Evolutionary conservation across 1,140 invertebrate species (phyloP).

Genomic region (Doryteuthis pealeii): DNA sequence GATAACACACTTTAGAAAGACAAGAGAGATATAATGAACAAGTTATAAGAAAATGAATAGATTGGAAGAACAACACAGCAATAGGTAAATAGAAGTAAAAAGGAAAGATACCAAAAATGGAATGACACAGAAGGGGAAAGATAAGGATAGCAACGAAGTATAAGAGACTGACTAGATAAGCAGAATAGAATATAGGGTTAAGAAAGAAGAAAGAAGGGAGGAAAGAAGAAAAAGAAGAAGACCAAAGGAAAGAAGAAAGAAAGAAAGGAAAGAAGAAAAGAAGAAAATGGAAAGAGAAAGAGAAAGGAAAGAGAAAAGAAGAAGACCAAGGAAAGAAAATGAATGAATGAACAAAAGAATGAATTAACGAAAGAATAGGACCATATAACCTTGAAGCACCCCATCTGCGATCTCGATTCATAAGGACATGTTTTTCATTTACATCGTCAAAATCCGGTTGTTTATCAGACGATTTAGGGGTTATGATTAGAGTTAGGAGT

Average conservation of each 20-base stretch:
- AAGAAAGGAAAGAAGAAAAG: neutral
- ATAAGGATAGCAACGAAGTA: neutral
- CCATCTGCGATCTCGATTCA: too few species aligned
- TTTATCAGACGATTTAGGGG: too few species aligned
- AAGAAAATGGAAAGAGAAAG: too few species aligned
- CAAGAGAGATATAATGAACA: neutral
- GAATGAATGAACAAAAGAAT: too few species aligned
- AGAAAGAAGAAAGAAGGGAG: neutral
- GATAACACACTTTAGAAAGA: neutral
- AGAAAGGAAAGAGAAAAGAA: too few species aligned
- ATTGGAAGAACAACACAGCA: neutral
- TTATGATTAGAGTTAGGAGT: too few species aligned
- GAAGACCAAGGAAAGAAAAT: too few species aligned
- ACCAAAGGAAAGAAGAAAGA: neutral
- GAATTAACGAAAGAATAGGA: too few species aligned
- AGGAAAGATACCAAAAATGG: neutral
- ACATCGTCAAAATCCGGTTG: too few species aligned
- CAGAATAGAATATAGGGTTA: neutral
- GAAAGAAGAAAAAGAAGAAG: neutral
- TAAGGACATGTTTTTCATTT: too few species aligned
- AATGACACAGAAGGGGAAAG: neutral
- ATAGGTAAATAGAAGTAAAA: neutral
- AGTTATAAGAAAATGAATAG: neutral
- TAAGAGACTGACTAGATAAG: too few species aligned
- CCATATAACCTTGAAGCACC: too few species aligned